Evolutionary conservation across 2,113 vertebrate species (phyloP), one percentile per base, ranked within the genome.

Genomic region (Leptobrachium ailaonicum): DNA sequence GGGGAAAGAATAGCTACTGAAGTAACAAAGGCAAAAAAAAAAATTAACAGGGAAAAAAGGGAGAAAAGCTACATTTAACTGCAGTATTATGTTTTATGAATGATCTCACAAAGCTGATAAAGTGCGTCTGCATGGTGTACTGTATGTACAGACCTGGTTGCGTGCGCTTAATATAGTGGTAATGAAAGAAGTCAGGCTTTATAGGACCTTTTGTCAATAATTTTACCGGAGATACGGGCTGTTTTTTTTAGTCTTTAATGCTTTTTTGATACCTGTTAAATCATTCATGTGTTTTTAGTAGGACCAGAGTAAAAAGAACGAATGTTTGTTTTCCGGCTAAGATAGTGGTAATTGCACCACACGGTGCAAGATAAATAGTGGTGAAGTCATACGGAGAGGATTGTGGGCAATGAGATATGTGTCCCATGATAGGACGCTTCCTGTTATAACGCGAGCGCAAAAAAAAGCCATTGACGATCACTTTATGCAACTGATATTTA

Each of bases 101-200:
- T 50, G 4, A 50, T 50, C 47, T 50, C 4, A 8, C 47, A 4
- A 60, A 14, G 10, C 13, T 8, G 11, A 60, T 60, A 14, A 60
- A 60, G 50, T 12, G 56, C 3, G 11, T 3, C 56, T 60, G 56
- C 10, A 14, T 12, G 10, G 2, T 14, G 56, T 12, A 14, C 56
- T 60, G 3, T 60, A 13, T 7, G 20, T 14, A 41, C n/a, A 54
- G n/a, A 53, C 45, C 41, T 10, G 11, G 70, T n/a, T 67, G 4
- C 20, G 45, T 14, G 71, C 78, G 67, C 78, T 80, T 79, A 79
- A 79, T 80, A 73, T 32, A 67, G 45, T 67, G 47, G 67, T 67
- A 74, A 73, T 80, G 71, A 80, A 80, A 80, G 73, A 70, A 73
- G 56, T 80, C 71, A 80, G 41, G 32, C 63, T 80, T 80, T 80